Evolutionary conservation across 2,888 invertebrate genomes (phyloP).

Genomic region (Heliconius erato): DNA sequence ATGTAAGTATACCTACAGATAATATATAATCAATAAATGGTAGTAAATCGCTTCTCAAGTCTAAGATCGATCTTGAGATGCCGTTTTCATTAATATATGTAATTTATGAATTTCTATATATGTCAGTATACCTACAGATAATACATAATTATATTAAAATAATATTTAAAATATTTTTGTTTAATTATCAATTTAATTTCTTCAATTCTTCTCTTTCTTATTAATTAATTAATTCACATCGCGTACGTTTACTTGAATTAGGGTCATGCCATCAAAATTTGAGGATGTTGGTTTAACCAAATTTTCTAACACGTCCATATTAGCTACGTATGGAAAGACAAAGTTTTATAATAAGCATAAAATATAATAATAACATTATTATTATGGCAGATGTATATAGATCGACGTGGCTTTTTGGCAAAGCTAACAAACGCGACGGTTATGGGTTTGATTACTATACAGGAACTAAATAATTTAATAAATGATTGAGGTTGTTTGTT

Average conservation of each 20-base stretch:
- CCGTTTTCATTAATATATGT: no score
- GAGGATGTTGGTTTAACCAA: no score
- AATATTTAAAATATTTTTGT: no score
- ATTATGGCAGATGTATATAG: no score
- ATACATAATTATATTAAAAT: no score
- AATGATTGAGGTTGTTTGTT: no score
- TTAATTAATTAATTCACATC: constrained; percentile 29
- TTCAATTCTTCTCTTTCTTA: neutral
- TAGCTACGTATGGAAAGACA: neutral
- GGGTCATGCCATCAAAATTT: constrained; percentile 11
- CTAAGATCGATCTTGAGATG: no score
- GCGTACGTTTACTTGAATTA: constrained; percentile 35
- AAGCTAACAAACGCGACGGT: neutral
- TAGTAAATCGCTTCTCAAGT: neutral
- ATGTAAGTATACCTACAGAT: no score
- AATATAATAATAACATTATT: neutral
- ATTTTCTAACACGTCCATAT: neutral
- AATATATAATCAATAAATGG: no score
- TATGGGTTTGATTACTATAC: neutral
- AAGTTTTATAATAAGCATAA: neutral
- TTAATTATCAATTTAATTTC: neutral
- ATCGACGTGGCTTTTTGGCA: neutral
- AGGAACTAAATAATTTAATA: neutral
- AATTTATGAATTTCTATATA: no score
- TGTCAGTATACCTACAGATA: no score